Conservation (phyloP, 2,797 vertebrate species). For the Melanotaenia nigrans region DNA sequence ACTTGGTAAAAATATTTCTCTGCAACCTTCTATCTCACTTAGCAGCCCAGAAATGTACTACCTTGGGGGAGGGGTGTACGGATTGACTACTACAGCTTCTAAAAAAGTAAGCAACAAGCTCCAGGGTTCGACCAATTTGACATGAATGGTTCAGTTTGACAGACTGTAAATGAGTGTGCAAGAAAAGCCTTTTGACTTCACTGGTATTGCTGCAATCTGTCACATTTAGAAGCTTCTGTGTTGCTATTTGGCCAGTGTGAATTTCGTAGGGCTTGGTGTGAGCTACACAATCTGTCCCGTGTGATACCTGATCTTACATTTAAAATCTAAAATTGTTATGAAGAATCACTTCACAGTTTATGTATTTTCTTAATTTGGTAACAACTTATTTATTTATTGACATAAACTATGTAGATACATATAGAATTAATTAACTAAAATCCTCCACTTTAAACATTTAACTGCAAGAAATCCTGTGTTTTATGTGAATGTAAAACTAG, state of each 20-base stretch:
- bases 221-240: slow-evolving; percentile 60
- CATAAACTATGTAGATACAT: background rate
- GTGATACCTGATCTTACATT: slow-evolving; percentile 57
- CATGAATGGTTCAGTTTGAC: slow-evolving; percentile 54
- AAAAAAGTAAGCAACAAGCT: slow-evolving; percentile 53
- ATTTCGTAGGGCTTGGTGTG: slow-evolving; percentile 43
- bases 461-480: slow-evolving; percentile 5
- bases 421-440: background rate
- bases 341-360: slow-evolving; percentile 17
- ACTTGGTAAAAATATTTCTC: slow-evolving; percentile 49
- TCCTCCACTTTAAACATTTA: background rate
- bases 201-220: slow-evolving; percentile 68
- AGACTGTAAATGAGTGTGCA: slow-evolving; percentile 52
- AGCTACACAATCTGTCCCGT: slow-evolving; percentile 52
- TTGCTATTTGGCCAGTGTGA: slow-evolving; percentile 63
- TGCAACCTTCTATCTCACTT: slow-evolving; percentile 64
- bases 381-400: background rate
- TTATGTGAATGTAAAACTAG: slow-evolving; percentile 14
- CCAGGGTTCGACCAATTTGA: slow-evolving; percentile 40
- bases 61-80: slow-evolving; percentile 36
- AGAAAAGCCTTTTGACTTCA: slow-evolving; percentile 66
- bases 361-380: slow-evolving; percentile 16
- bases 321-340: slow-evolving; percentile 64
- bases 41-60: slow-evolving; percentile 49
- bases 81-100: slow-evolving; percentile 32